These are phyloP conservation scores for Mesocricetus auratus DNA, from an alignment of 2,113 vertebrate genomes.

Conservation along the genomic window DNA sequence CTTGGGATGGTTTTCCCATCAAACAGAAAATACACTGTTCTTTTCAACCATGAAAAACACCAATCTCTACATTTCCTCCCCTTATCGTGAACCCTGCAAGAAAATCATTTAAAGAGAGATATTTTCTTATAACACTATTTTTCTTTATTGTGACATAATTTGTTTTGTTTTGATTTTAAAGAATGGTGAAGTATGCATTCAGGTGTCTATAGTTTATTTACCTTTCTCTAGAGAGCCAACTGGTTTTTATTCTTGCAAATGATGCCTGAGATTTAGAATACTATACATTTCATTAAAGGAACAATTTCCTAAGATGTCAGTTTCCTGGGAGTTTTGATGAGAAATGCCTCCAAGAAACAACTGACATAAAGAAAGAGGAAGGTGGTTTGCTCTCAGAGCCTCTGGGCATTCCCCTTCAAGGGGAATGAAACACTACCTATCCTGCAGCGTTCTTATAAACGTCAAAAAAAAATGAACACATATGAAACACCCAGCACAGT, in stretches of 20 bases:
- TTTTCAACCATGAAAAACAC: not conserved
- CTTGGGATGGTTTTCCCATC: not conserved
- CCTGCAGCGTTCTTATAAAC: not conserved
- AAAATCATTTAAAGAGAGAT: not conserved
- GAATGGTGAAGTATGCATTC: not conserved
- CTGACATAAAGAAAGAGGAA: not conserved
- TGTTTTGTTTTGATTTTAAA: not conserved
- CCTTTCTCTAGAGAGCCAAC: not conserved
- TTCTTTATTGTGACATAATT: not conserved
- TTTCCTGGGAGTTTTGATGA: not conserved
- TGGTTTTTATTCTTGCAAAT: slow-evolving; percentile 31
- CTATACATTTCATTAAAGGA: slow-evolving; percentile 35
- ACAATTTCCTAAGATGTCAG: not conserved
- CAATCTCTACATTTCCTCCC: not conserved
- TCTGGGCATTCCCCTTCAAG: not conserved
- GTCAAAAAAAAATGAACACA: not conserved
- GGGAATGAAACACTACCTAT: not conserved
- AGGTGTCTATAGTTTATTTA: slow-evolving; percentile 10
- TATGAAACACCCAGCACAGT: not conserved
- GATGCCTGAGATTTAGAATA: not conserved
- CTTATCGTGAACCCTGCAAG: not conserved
- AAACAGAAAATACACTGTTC: not conserved
- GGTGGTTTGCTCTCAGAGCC: not conserved
- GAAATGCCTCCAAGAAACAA: slow-evolving; percentile 8
- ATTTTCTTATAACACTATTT: not conserved